Conservation (phyloP, 2,888 invertebrate species). For the Spilarctia lutea region DNA sequence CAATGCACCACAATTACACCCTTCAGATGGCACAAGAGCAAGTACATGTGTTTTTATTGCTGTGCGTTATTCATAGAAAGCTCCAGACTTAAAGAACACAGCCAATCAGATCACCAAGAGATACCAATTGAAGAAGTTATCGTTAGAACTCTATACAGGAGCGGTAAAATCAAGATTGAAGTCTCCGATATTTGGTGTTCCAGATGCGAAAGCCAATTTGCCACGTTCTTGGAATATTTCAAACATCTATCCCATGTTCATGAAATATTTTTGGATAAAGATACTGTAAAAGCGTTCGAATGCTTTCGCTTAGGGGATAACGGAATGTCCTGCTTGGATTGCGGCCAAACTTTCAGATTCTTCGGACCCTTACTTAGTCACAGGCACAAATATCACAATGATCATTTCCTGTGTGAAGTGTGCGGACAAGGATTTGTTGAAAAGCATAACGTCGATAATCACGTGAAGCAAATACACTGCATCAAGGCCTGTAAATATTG, state of each 20-base stretch:
- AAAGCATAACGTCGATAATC: constrained; percentile 57
- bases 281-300: constrained; percentile 46
- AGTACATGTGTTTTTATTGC: constrained; percentile 54
- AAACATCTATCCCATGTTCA: constrained; percentile 55
- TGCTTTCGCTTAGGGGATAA: constrained; percentile 62
- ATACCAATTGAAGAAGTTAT: constrained; percentile 52
- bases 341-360: constrained; percentile 62
- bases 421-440: constrained; percentile 66
- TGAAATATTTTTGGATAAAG: constrained; percentile 42
- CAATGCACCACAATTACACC: constrained; percentile 50
- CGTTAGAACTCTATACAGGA: constrained; percentile 37
- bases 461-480: constrained; percentile 56
- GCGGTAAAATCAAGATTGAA: constrained; percentile 60
- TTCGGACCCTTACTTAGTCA: constrained; percentile 65
- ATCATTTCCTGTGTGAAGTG: constrained; percentile 61
- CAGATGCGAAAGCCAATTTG: constrained; percentile 49
- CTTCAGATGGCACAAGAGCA: constrained; percentile 47
- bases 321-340: constrained; percentile 61
- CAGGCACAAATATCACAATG: constrained; percentile 55
- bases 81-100: constrained; percentile 48
- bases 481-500: constrained; percentile 64
- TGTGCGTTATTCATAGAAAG: constrained; percentile 30
- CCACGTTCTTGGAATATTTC: constrained; percentile 55
- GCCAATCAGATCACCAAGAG: constrained; percentile 52
- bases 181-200: constrained; percentile 60